A percentile compares a stretch with the other conserved stretches of the same genome.
phyloP scores from a whole-genome alignment of 2,113 vertebrate genomes.

The Melospiza melodia region DNA sequence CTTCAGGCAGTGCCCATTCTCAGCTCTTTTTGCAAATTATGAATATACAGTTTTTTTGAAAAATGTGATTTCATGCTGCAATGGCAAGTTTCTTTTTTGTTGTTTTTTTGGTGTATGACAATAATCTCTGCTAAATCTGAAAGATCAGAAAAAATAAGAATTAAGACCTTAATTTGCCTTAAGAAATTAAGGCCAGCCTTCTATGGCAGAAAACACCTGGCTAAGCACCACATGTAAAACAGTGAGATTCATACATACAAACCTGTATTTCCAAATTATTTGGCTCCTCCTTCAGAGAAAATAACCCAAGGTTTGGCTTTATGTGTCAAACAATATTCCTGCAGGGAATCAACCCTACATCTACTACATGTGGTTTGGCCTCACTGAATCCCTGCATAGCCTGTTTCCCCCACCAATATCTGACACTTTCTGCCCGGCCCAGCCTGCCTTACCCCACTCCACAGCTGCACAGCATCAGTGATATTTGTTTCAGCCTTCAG shows the following conservation, averaged over 20 bases:
- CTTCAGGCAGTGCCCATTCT: not conserved
- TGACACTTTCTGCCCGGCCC: not conserved
- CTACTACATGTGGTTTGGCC: not conserved
- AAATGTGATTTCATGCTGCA: slow-evolving; percentile 12
- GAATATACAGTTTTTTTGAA: not conserved
- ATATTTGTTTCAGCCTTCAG: not conserved
- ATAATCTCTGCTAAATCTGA: not conserved
- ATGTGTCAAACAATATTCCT: not conserved
- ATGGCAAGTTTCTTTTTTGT: not conserved
- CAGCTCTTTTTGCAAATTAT: slow-evolving; percentile 4
- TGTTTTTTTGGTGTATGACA: not conserved
- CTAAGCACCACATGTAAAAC: not conserved
- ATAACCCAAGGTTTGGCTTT: not conserved
- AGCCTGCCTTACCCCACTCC: not conserved
- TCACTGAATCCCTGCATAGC: not conserved
- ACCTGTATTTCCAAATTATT: not conserved
- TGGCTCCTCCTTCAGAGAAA: not conserved
- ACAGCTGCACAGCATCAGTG: not conserved
- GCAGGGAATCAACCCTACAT: not conserved
- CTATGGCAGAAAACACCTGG: not conserved
- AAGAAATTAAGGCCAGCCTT: not conserved
- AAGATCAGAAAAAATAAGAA: not conserved
- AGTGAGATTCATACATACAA: not conserved
- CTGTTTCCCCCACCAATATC: not conserved
- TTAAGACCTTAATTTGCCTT: not conserved